phyloP scores from a whole-genome alignment of 1,140 invertebrate genomes.

The Wiebesia pumilae region DNA sequence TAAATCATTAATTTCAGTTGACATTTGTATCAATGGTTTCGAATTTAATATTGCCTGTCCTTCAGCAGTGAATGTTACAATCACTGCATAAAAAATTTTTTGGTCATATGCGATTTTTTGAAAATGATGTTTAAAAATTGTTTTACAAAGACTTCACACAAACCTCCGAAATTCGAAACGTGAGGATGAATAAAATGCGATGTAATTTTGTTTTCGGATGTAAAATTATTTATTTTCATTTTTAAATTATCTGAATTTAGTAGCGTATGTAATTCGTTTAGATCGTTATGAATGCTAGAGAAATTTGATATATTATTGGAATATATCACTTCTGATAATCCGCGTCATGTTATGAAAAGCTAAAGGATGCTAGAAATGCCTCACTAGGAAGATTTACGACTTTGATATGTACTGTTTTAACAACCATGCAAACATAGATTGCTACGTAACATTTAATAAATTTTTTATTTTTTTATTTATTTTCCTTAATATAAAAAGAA shows the following conservation, averaged over 20 bases:
- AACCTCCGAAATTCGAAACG: slow-evolving; percentile 12
- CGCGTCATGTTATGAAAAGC: not conserved
- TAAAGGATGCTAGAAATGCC: not conserved
- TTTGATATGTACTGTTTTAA: not conserved
- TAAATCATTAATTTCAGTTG: too few relatives aligned
- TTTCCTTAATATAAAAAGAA: too few relatives aligned
- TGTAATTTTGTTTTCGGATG: not conserved
- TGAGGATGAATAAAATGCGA: slow-evolving; percentile 20
- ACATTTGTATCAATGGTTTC: not conserved
- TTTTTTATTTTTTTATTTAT: slow-evolving; percentile 1
- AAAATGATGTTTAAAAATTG: slow-evolving; percentile 28
- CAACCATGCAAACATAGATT: slow-evolving; percentile 3
- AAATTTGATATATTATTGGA: slow-evolving; percentile 5
- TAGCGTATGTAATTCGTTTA: not conserved
- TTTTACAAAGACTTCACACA: slow-evolving; percentile 20
- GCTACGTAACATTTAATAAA: not conserved
- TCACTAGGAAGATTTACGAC: not conserved
- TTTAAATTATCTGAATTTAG: not conserved
- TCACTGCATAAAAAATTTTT: not conserved
- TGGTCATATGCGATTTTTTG: not conserved
- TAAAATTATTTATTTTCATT: not conserved
- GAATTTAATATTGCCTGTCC: slow-evolving; percentile 15
- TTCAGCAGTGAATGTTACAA: slow-evolving; percentile 4
- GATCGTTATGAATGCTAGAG: not conserved
- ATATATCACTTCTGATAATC: not conserved